A percentile compares a stretch with the other conserved stretches of the same genome.
These are phyloP conservation scores for Toxotes lorentzi DNA, from an alignment of 2,797 vertebrate genomes.

Conservation along the genomic window DNA sequence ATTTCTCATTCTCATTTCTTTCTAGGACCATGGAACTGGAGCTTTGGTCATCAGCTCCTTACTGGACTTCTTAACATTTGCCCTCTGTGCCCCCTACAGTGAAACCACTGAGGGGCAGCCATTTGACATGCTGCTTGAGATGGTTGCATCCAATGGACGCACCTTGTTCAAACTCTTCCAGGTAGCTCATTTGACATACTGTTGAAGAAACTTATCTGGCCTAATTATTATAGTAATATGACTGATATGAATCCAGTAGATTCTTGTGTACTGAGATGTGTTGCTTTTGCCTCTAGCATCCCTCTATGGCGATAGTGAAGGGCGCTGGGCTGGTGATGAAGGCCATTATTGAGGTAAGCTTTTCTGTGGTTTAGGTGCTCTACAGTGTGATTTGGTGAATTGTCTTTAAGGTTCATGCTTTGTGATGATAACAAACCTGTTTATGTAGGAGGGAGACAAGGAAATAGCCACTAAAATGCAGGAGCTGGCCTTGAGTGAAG, in stretches of 20 bases:
- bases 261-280: constrained; percentile 1
- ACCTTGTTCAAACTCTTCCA: constrained; percentile 99
- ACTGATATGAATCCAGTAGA: background rate
- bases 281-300: constrained; percentile 86
- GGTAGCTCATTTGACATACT: constrained; percentile 75
- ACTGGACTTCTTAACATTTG: constrained; percentile 98
- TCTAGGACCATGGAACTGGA: constrained; percentile 96
- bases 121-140: constrained; percentile 99
- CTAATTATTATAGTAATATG: background rate
- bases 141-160: constrained; percentile 96
- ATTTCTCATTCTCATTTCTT: constrained; percentile 49
- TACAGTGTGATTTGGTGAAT: constrained; percentile 2
- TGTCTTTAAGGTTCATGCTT: background rate
- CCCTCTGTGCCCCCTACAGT: constrained; percentile 98
- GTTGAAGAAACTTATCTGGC: background rate
- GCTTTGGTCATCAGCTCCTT: constrained; percentile 98
- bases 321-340: constrained; percentile 99
- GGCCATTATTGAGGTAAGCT: constrained; percentile 97
- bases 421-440: background rate
- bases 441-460: constrained; percentile 95
- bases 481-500: constrained; percentile 98
- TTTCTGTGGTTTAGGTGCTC: background rate
- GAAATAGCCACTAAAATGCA: constrained; percentile 99
- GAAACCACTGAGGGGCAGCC: constrained; percentile 99
- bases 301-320: constrained; percentile 99